phyloP scores from a whole-genome alignment of 2,888 invertebrate genomes.

The Apotomis capreana region DNA sequence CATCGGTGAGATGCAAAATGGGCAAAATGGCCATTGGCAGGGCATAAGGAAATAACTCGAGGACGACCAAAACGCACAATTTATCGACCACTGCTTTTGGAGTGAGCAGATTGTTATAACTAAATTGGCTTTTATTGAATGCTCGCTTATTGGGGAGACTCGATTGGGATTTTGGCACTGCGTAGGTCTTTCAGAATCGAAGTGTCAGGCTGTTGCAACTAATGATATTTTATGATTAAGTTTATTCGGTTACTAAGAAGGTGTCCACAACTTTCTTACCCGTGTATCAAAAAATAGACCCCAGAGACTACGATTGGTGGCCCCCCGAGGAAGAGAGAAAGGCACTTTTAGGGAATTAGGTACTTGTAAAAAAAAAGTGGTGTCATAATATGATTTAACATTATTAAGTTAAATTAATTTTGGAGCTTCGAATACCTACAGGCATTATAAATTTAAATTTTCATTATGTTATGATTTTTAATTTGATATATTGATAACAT shows the following conservation, averaged over 20 bases:
- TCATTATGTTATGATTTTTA: too few relatives aligned
- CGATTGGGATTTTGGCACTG: conserved; percentile 27
- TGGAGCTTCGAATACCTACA: too few relatives aligned
- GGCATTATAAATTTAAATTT: too few relatives aligned
- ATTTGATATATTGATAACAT: not conserved
- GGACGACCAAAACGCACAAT: conserved; percentile 73
- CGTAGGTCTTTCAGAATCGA: conserved; percentile 26
- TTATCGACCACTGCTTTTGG: conserved; percentile 71
- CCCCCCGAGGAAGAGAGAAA: too few relatives aligned
- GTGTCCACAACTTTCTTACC: too few relatives aligned
- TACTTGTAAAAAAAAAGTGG: too few relatives aligned
- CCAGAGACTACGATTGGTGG: too few relatives aligned
- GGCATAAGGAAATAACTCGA: conserved; percentile 73
- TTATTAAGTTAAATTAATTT: not conserved
- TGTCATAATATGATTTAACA: not conserved
- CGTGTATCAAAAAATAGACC: too few relatives aligned
- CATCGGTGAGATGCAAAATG: conserved; percentile 32
- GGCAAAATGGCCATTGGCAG: conserved; percentile 53
- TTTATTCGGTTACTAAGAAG: too few relatives aligned
- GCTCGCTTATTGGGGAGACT: conserved; percentile 51
- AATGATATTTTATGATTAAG: conserved; percentile 2
- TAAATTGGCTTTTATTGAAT: conserved; percentile 62
- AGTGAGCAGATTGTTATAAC: conserved; percentile 50
- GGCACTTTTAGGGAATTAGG: too few relatives aligned
- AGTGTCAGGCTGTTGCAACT: not conserved